These are phyloP conservation scores for Artibeus lituratus DNA, from an alignment of 2,797 vertebrate genomes.

Conservation along the genomic window DNA sequence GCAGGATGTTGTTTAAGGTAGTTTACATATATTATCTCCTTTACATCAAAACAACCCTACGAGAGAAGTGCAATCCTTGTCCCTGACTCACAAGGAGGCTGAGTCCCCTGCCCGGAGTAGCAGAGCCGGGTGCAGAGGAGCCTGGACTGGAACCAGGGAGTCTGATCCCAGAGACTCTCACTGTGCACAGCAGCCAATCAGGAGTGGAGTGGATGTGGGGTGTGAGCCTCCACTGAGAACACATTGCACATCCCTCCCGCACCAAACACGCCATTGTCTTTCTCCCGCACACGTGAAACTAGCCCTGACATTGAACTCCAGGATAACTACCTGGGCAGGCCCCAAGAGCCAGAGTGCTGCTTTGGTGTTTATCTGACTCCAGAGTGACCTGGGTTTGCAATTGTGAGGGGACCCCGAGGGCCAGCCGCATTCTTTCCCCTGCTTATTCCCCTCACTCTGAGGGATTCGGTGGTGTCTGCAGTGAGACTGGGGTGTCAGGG, in stretches of 20 bases:
- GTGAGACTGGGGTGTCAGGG: conserved; percentile 41
- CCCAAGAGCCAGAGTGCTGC: conserved; percentile 51
- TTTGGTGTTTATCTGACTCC: conserved; percentile 71
- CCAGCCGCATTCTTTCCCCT: background rate
- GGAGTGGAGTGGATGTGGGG: background rate
- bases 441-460: background rate
- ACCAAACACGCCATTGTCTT: conserved; percentile 67
- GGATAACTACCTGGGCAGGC: conserved; percentile 73
- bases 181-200: background rate
- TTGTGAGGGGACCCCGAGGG: conserved; percentile 47
- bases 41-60: background rate
- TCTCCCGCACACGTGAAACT: conserved; percentile 59
- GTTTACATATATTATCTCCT: background rate
- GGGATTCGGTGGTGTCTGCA: conserved; percentile 36
- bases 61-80: background rate
- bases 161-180: background rate
- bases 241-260: background rate
- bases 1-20: too few species aligned
- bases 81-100: background rate
- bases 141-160: background rate
- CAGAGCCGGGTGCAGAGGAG: background rate
- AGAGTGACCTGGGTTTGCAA: conserved; percentile 47
- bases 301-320: conserved; percentile 73
- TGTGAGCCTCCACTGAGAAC: background rate
- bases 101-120: background rate